These are phyloP conservation scores for Gastrophysa polygoni DNA, from an alignment of 2,888 invertebrate species.

Conservation along the genomic window DNA sequence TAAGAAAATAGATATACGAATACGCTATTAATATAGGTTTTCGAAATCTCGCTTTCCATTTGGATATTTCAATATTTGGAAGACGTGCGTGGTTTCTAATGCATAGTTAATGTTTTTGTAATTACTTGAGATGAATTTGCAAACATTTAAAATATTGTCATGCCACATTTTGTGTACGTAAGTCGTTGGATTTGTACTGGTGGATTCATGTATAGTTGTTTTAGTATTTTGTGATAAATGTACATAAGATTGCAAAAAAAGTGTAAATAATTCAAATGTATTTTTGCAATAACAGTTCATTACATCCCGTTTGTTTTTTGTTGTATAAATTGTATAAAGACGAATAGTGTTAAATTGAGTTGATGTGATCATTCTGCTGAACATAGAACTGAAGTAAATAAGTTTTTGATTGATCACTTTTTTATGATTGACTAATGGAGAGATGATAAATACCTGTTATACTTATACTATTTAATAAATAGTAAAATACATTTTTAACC, in stretches of 20 bases:
- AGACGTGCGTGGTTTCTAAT: too few species aligned
- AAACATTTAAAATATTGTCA: too few species aligned
- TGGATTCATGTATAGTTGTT: slow-evolving; percentile 48
- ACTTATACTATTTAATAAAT: slow-evolving; percentile 41
- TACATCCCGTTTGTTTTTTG: neutral
- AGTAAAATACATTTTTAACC: slow-evolving; percentile 39
- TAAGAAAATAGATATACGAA: too few species aligned
- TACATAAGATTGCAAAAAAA: slow-evolving; percentile 49
- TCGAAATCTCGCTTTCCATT: too few species aligned
- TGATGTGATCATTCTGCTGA: slow-evolving; percentile 32
- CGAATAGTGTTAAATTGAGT: slow-evolving; percentile 36
- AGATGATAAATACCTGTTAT: slow-evolving; percentile 39
- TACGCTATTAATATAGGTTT: too few species aligned
- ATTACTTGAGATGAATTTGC: too few species aligned
- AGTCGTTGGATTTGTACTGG: slow-evolving; percentile 26
- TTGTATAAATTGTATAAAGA: slow-evolving; percentile 37
- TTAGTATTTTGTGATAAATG: slow-evolving; percentile 52
- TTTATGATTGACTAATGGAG: slow-evolving; percentile 26
- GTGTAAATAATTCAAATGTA: slow-evolving; percentile 45
- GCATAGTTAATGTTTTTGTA: too few species aligned
- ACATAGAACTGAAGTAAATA: slow-evolving; percentile 32
- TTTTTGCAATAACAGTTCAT: slow-evolving; percentile 21
- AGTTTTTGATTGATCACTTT: slow-evolving; percentile 32
- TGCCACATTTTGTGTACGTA: too few species aligned
- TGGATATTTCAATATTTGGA: too few species aligned